phyloP scores from a whole-genome alignment of 2,888 invertebrate genomes.

The Cactoblastis cactorum region DNA sequence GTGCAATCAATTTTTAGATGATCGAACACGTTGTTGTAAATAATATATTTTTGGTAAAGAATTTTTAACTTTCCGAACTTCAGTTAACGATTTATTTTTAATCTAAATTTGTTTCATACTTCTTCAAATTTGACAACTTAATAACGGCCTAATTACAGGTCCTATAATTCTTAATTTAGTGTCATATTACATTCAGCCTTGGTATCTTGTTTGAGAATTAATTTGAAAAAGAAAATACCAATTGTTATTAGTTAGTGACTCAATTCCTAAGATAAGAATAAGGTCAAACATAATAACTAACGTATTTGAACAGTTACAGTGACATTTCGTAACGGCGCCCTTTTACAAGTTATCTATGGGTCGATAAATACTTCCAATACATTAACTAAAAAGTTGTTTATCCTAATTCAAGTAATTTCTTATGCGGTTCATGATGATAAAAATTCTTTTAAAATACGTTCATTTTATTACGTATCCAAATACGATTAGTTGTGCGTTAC shows the following conservation, averaged over 20 bases:
- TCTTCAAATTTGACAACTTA: no score
- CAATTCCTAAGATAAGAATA: background rate
- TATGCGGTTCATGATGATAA: background rate
- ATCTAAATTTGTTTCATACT: no score
- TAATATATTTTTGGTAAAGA: slow-evolving; percentile 8
- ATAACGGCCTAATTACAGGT: no score
- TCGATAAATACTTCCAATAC: background rate
- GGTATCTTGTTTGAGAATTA: no score
- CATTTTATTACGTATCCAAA: no score
- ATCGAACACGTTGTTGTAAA: slow-evolving; percentile 6
- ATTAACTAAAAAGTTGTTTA: background rate
- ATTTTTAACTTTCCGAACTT: background rate
- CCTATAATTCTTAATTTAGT: no score
- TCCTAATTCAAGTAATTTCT: background rate
- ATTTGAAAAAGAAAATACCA: no score
- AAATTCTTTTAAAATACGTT: no score
- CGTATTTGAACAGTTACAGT: slow-evolving; percentile 13
- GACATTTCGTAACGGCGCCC: slow-evolving; percentile 13
- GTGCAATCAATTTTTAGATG: background rate
- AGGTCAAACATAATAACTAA: slow-evolving; percentile 7
- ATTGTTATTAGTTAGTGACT: background rate
- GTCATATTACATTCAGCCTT: no score
- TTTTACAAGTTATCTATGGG: background rate
- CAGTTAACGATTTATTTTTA: background rate
- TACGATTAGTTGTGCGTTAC: no score